These are phyloP conservation scores for Chaitophorus viminalis DNA, from an alignment of 2,888 invertebrate species.

Conservation along the genomic window DNA sequence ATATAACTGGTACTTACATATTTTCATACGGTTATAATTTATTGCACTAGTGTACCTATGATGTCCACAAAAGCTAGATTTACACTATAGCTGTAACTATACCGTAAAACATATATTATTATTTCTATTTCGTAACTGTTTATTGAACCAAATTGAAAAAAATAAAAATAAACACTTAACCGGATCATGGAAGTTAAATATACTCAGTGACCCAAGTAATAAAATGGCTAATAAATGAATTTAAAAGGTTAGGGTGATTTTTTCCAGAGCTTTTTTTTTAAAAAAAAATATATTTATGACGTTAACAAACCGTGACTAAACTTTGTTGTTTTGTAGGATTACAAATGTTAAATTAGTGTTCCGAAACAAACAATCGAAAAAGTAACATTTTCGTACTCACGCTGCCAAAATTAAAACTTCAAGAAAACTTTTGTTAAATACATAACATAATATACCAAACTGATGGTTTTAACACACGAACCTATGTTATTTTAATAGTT, in stretches of 20 bases:
- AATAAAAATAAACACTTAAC: not conserved
- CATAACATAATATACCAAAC: constrained; percentile 20
- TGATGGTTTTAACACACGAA: constrained; percentile 15
- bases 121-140: too few relatives aligned
- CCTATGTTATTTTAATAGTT: not conserved
- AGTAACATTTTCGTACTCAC: constrained; percentile 28
- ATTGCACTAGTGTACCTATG: too few relatives aligned
- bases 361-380: constrained; percentile 56
- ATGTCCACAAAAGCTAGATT: too few relatives aligned
- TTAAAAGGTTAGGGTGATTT: not conserved
- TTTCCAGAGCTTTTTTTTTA: constrained; percentile 6
- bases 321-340: constrained; percentile 34
- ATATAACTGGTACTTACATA: too few relatives aligned
- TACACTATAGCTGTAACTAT: too few relatives aligned
- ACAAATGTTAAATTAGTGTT: constrained; percentile 46
- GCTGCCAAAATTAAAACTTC: constrained; percentile 24
- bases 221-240: constrained; percentile 23
- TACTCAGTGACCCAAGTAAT: not conserved
- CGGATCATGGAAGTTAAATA: not conserved
- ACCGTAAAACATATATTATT: too few relatives aligned
- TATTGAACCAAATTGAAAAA: not conserved
- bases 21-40: too few relatives aligned
- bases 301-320: constrained; percentile 57
- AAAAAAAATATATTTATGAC: constrained; percentile 38
- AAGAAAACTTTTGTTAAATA: constrained; percentile 31